Evolutionary conservation across 1,140 invertebrate genomes (phyloP), one percentile per base, ranked within the genome.

Genomic region (Drosophila melanica): DNA sequence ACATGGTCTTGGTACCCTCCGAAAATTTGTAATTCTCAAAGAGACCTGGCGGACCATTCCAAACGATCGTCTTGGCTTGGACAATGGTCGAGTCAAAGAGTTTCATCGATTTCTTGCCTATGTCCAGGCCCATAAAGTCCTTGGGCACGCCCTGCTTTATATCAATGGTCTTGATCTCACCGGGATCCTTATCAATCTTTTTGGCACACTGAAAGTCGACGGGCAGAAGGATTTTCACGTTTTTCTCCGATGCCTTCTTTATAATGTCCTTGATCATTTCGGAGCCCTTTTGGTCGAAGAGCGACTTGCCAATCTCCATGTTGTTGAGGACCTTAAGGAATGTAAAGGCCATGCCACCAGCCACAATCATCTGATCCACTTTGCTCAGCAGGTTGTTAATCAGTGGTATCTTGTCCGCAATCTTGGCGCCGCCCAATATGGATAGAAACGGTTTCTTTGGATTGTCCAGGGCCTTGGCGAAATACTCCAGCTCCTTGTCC

Each of bases 341-440:
- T 35, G 99, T 99, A 81, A 98, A 99, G 1, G 98, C 97, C 99
- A 99, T 99, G 59, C 99, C 99, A 67, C 99, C 99, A 44, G 98
- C 98, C 92, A 99, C 99, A 77, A 99, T 99, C 98, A 99, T 99
- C 92, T 98, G 98, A 91, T 99, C 95, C 0, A 99, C 98, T 94
- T 99, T 99, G 80, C 99, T 98, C 66, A 99, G 92, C 50, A 99
- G 93, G 93, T 99, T 99, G 90, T 99, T 98, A 90, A 99, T 99
- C 23, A 99, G 93, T 80, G 98, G 97, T 79, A 99, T 99, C 93
- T 99, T 99, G 92, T 99, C 99, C 11, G 98, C 97, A 9, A 99
- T 98, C 93, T 99, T 99, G 18, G 99, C 99, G 51, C 99, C 99
- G 75, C 99, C 99, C 47, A 99, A 93, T 92, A 99, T 99, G 0